Evolutionary conservation across 2,888 invertebrate species (phyloP).

Genomic region (Rhorus exstirpatorius): DNA sequence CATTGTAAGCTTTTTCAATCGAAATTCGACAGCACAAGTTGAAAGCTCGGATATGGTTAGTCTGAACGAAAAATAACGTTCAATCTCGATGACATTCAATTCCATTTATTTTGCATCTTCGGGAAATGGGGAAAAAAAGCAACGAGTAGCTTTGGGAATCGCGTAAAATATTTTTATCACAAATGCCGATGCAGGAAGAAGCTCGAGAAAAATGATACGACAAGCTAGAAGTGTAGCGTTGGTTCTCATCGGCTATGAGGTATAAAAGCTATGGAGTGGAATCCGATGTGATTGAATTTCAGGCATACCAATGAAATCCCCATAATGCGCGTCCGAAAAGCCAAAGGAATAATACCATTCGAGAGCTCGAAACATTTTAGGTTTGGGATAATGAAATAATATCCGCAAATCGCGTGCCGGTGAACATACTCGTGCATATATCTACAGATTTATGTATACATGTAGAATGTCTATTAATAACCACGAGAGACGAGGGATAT

Average conservation of each 20-base stretch:
- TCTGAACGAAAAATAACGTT: too few relatives aligned
- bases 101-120: too few relatives aligned
- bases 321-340: constrained; percentile 13
- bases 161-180: too few relatives aligned
- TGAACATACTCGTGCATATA: constrained; percentile 1
- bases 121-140: too few relatives aligned
- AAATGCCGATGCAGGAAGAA: too few relatives aligned
- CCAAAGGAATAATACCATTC: background rate
- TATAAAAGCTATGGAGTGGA: background rate
- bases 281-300: constrained; percentile 15
- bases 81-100: too few relatives aligned
- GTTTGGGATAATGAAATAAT: constrained; percentile 39
- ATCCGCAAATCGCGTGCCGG: constrained; percentile 31
- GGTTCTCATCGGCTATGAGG: background rate
- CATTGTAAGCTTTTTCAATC: too few relatives aligned
- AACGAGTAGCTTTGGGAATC: too few relatives aligned
- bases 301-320: constrained; percentile 24
- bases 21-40: too few relatives aligned
- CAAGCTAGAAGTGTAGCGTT: background rate
- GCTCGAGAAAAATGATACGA: background rate
- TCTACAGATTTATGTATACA: background rate
- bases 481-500: background rate
- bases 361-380: constrained; percentile 21
- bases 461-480: background rate
- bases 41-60: too few relatives aligned